Conservation (phyloP, 2,797 vertebrate genomes). For the Picus viridis region DNA sequence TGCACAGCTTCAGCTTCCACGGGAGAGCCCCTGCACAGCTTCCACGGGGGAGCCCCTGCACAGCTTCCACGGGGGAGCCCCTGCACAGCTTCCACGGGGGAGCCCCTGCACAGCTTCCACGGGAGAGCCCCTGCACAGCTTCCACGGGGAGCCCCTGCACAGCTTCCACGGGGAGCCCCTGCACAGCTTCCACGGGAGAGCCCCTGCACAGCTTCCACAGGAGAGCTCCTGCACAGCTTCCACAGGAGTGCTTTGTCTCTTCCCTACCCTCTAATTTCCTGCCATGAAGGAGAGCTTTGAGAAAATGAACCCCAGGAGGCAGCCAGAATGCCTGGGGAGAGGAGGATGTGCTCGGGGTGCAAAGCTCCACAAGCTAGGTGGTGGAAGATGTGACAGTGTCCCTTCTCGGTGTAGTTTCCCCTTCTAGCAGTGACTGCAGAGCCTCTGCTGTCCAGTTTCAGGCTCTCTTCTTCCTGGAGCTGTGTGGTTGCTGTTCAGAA, state of each 20-base stretch:
- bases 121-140: too few species aligned
- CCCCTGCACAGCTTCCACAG: too few species aligned
- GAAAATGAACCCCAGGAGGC: not conserved
- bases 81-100: not conserved
- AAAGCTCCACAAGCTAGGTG: not conserved
- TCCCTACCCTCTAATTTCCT: not conserved
- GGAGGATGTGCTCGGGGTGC: not conserved
- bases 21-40: too few species aligned
- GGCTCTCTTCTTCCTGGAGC: not conserved
- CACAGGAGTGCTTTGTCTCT: not conserved
- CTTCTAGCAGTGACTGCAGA: not conserved
- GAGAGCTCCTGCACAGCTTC: too few species aligned
- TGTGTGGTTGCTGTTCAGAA: not conserved
- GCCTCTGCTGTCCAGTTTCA: not conserved
- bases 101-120: too few species aligned
- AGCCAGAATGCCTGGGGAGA: not conserved
- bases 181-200: too few species aligned
- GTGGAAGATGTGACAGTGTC: not conserved
- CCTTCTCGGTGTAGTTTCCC: not conserved
- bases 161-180: not conserved
- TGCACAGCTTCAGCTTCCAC: too few species aligned
- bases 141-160: not conserved
- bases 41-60: too few species aligned
- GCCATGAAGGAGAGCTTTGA: not conserved
- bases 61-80: not conserved